phyloP scores from a whole-genome alignment of 2,888 invertebrate genomes.

The Odontocolon sp. region DNA sequence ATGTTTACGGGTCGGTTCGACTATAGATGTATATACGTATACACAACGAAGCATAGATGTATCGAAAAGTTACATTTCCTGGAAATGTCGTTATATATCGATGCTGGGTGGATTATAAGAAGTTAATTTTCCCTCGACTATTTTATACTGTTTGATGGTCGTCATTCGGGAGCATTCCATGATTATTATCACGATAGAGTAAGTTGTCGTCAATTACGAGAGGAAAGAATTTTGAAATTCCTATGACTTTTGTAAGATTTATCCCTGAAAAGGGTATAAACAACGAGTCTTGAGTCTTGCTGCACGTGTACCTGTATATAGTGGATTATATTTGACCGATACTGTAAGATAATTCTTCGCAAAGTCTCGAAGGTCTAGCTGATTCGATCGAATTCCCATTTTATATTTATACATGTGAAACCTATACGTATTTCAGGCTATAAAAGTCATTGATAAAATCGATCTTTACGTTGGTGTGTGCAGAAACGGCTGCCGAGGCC shows the following conservation, averaged over 20 bases:
- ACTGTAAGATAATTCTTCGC: constrained; percentile 21
- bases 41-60: background rate
- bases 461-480: constrained; percentile 13
- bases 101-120: constrained; percentile 3
- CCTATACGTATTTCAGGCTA: constrained; percentile 20
- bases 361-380: background rate
- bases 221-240: background rate
- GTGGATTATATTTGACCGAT: background rate
- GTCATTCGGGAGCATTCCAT: background rate
- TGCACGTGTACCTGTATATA: too few relatives aligned
- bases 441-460: constrained; percentile 50
- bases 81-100: background rate
- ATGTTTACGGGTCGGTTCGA: constrained; percentile 35
- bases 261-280: background rate
- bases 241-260: background rate
- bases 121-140: background rate
- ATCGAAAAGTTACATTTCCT: constrained; percentile 19
- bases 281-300: background rate
- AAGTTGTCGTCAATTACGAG: constrained; percentile 5
- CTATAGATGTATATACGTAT: background rate
- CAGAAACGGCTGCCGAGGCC: constrained; percentile 23
- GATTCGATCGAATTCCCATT: constrained; percentile 43
- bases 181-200: constrained; percentile 2
- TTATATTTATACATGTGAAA: constrained; percentile 35
- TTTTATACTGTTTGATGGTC: background rate